These are phyloP conservation scores for Pheosia tremula DNA, from an alignment of 2,888 invertebrate species.

Conservation along the genomic window DNA sequence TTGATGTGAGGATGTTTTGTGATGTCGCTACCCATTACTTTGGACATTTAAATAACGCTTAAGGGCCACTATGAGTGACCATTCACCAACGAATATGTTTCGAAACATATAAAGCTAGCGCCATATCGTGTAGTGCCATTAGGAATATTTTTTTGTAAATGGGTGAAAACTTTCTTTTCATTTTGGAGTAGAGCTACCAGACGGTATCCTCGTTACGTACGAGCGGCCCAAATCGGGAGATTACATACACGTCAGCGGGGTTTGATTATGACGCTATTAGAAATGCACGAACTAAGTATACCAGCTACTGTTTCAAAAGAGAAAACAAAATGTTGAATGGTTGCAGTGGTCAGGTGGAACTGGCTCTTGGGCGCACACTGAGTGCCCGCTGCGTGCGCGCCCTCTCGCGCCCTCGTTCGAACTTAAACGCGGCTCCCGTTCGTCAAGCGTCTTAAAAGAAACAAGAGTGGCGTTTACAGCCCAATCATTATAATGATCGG, in stretches of 20 bases:
- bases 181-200: conserved; percentile 11
- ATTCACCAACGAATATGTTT: conserved; percentile 29
- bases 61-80: conserved; percentile 36
- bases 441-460: conserved; percentile 70
- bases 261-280: conserved; percentile 37
- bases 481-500: conserved; percentile 83
- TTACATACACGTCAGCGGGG: conserved; percentile 18
- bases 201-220: conserved; percentile 28
- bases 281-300: conserved; percentile 21
- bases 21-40: conserved; percentile 42
- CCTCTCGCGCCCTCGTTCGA: conserved; percentile 34
- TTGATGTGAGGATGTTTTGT: conserved; percentile 43
- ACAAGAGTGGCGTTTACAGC: conserved; percentile 74
- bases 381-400: conserved; percentile 22
- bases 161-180: no score
- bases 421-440: conserved; percentile 76
- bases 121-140: no score
- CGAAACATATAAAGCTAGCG: not conserved
- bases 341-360: conserved; percentile 34
- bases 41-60: conserved; percentile 59
- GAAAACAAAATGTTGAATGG: conserved; percentile 36
- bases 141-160: no score
- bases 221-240: conserved; percentile 11
- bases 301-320: conserved; percentile 30
- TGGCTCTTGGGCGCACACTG: conserved; percentile 27